Conservation (phyloP, 2,113 vertebrate genomes). For the Clarias magur region DNA sequence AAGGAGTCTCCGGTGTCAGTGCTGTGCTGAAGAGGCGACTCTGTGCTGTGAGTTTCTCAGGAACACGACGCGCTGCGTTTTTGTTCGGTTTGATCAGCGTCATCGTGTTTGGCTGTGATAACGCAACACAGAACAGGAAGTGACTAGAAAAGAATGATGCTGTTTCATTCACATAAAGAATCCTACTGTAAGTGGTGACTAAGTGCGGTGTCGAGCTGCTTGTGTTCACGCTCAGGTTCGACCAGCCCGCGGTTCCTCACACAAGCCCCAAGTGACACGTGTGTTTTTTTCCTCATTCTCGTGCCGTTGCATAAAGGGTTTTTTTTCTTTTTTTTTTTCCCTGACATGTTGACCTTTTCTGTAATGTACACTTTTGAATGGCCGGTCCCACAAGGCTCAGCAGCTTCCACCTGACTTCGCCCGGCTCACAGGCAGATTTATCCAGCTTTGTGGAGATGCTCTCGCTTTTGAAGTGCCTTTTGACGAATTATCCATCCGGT, state of each 20-base stretch:
- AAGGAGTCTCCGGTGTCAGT: neutral
- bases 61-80: too few relatives aligned
- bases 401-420: neutral
- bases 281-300: neutral
- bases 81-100: too few relatives aligned
- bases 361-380: slow-evolving; percentile 13
- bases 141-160: neutral
- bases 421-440: neutral
- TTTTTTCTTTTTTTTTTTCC: neutral
- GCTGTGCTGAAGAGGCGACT: too few relatives aligned
- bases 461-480: neutral
- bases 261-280: neutral
- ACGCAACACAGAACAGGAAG: too few relatives aligned
- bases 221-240: neutral
- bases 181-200: neutral
- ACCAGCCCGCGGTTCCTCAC: neutral
- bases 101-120: too few relatives aligned
- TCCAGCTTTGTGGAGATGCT: neutral
- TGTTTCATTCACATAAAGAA: neutral
- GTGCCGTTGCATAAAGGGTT: neutral
- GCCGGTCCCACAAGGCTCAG: neutral
- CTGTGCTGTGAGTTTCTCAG: too few relatives aligned
- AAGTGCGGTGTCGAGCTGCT: neutral
- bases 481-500: slow-evolving; percentile 14
- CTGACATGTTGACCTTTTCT: slow-evolving; percentile 33